These are phyloP conservation scores for Sinocyclocheilus rhinocerous DNA, from an alignment of 2,113 vertebrate genomes.

Conservation along the genomic window DNA sequence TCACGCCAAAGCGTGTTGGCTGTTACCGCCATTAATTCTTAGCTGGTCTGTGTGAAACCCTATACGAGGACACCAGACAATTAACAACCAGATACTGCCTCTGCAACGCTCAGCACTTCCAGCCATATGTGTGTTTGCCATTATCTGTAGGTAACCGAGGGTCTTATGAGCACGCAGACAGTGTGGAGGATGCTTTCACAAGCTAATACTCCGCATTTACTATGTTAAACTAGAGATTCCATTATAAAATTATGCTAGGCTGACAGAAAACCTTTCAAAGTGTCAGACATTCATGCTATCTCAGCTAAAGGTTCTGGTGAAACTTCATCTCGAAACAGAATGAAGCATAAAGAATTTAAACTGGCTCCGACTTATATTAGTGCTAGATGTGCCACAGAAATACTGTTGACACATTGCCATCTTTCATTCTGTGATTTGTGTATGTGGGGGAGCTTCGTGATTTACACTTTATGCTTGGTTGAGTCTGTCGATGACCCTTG, in stretches of 20 bases:
- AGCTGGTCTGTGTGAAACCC: conserved; percentile 13
- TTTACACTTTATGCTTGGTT: background rate
- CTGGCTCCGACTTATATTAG: background rate
- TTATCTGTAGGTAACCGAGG: background rate
- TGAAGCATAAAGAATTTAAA: background rate
- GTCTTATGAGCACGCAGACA: conserved; percentile 5
- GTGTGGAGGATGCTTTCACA: background rate
- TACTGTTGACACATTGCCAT: conserved; percentile 1
- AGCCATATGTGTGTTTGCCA: background rate
- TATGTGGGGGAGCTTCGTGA: background rate
- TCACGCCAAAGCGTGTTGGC: background rate
- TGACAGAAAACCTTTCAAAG: background rate
- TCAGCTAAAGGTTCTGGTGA: background rate
- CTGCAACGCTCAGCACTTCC: background rate
- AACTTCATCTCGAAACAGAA: background rate
- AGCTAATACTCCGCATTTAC: background rate
- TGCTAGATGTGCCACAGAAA: background rate
- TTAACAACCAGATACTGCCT: conserved; percentile 24
- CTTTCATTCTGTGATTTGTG: background rate
- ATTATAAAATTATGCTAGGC: background rate
- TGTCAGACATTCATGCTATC: background rate
- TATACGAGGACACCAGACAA: conserved; percentile 24
- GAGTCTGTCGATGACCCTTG: background rate
- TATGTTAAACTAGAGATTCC: background rate
- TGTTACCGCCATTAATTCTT: background rate